Base-by-base conservation (phyloP, 2,797 vertebrate genomes). In the Anolis apletophallus region DNA sequence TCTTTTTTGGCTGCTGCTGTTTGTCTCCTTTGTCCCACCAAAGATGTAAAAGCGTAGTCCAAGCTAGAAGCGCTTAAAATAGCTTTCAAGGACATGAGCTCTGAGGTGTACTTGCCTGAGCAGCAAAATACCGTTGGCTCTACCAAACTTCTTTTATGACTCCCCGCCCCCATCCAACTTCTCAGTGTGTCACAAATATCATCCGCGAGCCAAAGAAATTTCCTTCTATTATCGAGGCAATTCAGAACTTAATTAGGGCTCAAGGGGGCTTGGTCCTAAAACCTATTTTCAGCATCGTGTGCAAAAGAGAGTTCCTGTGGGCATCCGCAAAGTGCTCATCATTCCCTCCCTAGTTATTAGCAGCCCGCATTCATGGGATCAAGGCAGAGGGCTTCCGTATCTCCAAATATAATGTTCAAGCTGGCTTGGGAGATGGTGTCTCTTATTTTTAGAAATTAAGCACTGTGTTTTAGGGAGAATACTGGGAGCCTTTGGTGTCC, bases 61-160 rank as follows among this genome's bases (percentile, higher is more conserved):
- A 78, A 86, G 82, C 68, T 85, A 84, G 80, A 83, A 91, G 78
- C 89, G 40, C 59, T 90, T 90, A 92, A 91, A 94, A 92, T 92
- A 92, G 89, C 92, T 93, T 89, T 91, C 90, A 91, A 91, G 90
- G 91, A 91, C 90, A 83, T 29, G 83, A 85, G 74, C 69, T 84
- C 85, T 83, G 32, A 73, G 86, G 89, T 81, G n/a, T 85, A 77
- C 36, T 90, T 79, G 26, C 55, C 52, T 72, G 67, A 52, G 78
- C 87, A 85, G 89, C 82, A 61, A 61, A 83, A 73, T 73, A 46
- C 61, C 77, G 88, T 88, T 67, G 50, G 69, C 40, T 90, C 88
- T 83, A 71, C 0, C 0, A 69, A 78, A 83, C 26, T 71, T 17
- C 83, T 55, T 64, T 81, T 64, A 16, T 64, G 57, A 5, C 19